These are phyloP conservation scores for Uropsilus gracilis DNA, from an alignment of 2,113 vertebrate species.

Conservation along the genomic window DNA sequence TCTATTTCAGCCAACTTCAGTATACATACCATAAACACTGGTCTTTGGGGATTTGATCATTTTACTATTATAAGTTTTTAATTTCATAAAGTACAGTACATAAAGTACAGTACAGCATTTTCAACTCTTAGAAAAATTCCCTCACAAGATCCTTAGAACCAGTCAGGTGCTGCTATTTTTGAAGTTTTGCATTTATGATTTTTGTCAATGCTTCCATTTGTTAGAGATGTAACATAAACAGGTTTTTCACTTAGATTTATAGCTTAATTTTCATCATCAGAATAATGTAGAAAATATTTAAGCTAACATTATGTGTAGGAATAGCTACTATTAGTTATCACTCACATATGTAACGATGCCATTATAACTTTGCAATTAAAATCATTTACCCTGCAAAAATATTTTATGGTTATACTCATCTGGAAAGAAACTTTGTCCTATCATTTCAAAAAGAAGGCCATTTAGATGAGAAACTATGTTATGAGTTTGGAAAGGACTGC, in stretches of 20 bases:
- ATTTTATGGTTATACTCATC: slow-evolving; percentile 64
- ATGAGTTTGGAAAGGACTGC: slow-evolving; percentile 64
- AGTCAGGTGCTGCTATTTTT: slow-evolving; percentile 48
- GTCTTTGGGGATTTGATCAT: slow-evolving; percentile 69
- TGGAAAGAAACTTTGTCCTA: slow-evolving; percentile 68
- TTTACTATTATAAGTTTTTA: slow-evolving; percentile 72
- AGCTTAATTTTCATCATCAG: not conserved
- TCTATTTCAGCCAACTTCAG: slow-evolving; percentile 78
- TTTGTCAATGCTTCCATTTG: slow-evolving; percentile 39
- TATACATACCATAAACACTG: slow-evolving; percentile 79
- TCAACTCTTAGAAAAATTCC: slow-evolving; percentile 49
- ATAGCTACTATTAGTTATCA: slow-evolving; percentile 33
- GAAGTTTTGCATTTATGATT: slow-evolving; percentile 45
- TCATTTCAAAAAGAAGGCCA: slow-evolving; percentile 68
- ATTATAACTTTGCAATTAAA: slow-evolving; percentile 75
- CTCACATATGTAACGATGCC: slow-evolving; percentile 67
- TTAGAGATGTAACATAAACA: slow-evolving; percentile 62
- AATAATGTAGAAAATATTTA: not conserved
- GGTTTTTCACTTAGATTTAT: slow-evolving; percentile 23
- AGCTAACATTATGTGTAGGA: not conserved
- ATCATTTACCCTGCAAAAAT: slow-evolving; percentile 71
- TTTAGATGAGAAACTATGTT: slow-evolving; percentile 73
- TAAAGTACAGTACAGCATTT: slow-evolving; percentile 60
- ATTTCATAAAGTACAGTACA: slow-evolving; percentile 57
- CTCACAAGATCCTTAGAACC: not conserved